A percentile compares a stretch with the other conserved stretches of the same genome.
Conservation (phyloP, 2,113 vertebrate species). For the Heterotis niloticus region DNA sequence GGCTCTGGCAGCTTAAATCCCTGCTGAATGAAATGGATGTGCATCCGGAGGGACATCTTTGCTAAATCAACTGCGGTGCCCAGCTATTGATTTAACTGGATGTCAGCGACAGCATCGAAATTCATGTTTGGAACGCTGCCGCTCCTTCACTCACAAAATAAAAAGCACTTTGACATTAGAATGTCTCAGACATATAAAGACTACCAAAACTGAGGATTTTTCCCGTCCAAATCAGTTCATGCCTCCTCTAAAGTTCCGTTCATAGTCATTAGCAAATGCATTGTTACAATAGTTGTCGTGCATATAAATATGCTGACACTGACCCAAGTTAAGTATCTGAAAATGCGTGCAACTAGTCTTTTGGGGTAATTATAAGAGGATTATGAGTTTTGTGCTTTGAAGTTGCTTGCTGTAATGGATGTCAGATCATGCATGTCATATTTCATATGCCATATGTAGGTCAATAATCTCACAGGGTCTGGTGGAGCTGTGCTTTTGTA, state of each 20-base stretch:
- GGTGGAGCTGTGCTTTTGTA: neutral
- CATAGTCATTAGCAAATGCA: neutral
- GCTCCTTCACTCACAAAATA: slow-evolving; percentile 7
- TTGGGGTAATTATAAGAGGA: neutral
- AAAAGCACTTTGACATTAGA: neutral
- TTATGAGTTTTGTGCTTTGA: neutral
- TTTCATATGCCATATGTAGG: neutral
- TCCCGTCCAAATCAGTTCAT: neutral
- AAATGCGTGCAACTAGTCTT: neutral
- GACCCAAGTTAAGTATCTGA: neutral
- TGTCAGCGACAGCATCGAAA: neutral
- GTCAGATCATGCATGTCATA: neutral
- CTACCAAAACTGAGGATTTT: neutral
- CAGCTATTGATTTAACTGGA: neutral
- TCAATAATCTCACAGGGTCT: neutral
- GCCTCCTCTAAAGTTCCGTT: neutral
- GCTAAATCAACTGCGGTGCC: neutral
- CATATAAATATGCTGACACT: no score
- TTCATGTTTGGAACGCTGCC: neutral
- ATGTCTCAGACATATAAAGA: neutral
- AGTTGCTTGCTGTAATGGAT: neutral
- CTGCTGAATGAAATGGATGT: slow-evolving; percentile 11
- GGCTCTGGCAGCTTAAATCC: slow-evolving; percentile 20
- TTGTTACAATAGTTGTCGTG: neutral
- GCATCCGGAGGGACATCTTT: neutral